Conservation (phyloP, 2,888 invertebrate genomes). For the Ectemnius cavifrons region DNA sequence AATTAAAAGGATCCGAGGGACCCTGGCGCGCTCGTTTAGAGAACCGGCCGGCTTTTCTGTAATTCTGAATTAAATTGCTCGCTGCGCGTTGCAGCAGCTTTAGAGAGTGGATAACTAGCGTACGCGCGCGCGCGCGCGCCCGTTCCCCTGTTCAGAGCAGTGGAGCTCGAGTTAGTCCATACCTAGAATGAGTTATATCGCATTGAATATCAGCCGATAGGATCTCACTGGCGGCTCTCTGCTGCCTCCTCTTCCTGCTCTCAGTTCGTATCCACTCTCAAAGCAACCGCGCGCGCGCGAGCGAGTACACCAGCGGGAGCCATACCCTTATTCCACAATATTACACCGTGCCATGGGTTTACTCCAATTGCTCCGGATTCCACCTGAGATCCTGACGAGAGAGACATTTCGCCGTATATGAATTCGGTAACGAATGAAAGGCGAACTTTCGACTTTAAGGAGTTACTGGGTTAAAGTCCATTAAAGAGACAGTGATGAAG, state of each 20-base stretch:
- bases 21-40: background rate
- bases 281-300: slow-evolving; percentile 48
- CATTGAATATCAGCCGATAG: slow-evolving; percentile 62
- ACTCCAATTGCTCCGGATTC: slow-evolving; percentile 40
- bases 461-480: no score
- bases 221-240: slow-evolving; percentile 49
- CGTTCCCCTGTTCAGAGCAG: background rate
- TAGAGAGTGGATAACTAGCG: slow-evolving; percentile 23
- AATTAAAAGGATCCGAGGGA: slow-evolving; percentile 8
- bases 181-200: slow-evolving; percentile 59
- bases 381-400: no score
- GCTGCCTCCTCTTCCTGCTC: slow-evolving; percentile 46
- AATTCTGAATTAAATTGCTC: slow-evolving; percentile 32
- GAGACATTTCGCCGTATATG: no score
- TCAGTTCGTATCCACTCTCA: slow-evolving; percentile 23
- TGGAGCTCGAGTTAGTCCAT: slow-evolving; percentile 39
- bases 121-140: slow-evolving; percentile 1
- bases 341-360: slow-evolving; percentile 42
- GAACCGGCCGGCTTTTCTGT: slow-evolving; percentile 13
- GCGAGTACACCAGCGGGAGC: slow-evolving; percentile 18
- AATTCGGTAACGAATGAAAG: no score
- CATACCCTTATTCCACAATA: slow-evolving; percentile 49
- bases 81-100: slow-evolving; percentile 29
- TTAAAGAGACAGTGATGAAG: no score
- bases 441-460: no score